Evolutionary conservation across 2,113 vertebrate genomes (phyloP).

Genomic region (Prionailurus viverrinus): DNA sequence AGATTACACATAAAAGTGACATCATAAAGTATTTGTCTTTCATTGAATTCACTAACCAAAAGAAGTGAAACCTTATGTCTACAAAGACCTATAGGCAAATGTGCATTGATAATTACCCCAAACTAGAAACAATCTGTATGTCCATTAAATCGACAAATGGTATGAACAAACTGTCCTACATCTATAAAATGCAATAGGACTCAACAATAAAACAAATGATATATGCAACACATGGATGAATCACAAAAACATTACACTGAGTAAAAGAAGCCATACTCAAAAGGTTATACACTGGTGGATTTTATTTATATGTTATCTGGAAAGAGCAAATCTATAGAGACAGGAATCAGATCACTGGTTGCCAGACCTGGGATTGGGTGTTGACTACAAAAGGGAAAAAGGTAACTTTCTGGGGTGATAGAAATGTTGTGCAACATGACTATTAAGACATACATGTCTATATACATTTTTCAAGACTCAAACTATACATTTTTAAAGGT

Average conservation of each 20-base stretch:
- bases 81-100: background rate
- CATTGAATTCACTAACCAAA: background rate
- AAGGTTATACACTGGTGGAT: background rate
- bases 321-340: background rate
- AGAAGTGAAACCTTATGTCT: background rate
- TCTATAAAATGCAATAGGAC: background rate
- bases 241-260: background rate
- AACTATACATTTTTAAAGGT: background rate
- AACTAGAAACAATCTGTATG: background rate
- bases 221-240: background rate
- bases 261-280: background rate
- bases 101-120: background rate
- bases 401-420: background rate
- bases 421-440: background rate
- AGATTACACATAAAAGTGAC: background rate
- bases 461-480: background rate
- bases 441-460: background rate
- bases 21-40: background rate
- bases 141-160: background rate
- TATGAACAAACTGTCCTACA: background rate
- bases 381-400: background rate
- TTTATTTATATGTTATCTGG: background rate
- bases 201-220: background rate
- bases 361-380: background rate
- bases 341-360: background rate